These are phyloP conservation scores for Imbricaverruca yamaguchii DNA, from an alignment of 2,888 invertebrate genomes.

Conservation along the genomic window DNA sequence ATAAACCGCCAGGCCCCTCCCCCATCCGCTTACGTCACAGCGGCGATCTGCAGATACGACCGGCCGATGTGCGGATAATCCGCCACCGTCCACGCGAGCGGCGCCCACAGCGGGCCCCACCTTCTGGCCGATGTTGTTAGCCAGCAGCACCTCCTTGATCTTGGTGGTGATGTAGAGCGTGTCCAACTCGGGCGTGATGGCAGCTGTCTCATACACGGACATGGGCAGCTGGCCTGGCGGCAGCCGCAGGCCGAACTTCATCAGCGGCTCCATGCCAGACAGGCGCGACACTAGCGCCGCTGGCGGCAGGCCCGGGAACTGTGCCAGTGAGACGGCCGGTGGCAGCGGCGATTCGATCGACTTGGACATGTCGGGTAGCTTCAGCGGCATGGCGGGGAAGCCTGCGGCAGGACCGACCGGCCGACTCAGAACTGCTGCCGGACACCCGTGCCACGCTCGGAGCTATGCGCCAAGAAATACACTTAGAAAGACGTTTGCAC, in stretches of 20 bases:
- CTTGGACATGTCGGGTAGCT: conserved; percentile 32
- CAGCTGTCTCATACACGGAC: conserved; percentile 95
- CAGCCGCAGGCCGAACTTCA: conserved; percentile 21
- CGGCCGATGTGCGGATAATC: background rate
- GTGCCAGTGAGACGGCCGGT: conserved; percentile 32
- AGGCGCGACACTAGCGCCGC: conserved; percentile 34
- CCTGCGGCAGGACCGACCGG: conserved; percentile 23
- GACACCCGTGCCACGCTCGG: too few relatives aligned
- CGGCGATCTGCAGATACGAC: background rate
- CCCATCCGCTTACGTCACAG: background rate
- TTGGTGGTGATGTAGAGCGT: conserved; percentile 93
- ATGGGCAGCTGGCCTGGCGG: conserved; percentile 1
- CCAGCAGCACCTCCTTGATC: conserved; percentile 91
- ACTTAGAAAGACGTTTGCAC: background rate
- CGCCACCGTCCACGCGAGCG: background rate
- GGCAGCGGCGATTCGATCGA: conserved; percentile 33
- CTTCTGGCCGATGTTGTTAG: conserved; percentile 97
- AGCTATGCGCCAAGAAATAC: background rate
- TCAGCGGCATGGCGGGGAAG: conserved; percentile 31
- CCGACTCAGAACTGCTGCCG: too few relatives aligned
- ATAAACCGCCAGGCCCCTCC: background rate
- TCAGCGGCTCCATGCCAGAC: conserved; percentile 38
- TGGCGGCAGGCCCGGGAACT: conserved; percentile 34
- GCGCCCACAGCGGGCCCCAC: conserved; percentile 40
- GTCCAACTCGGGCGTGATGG: conserved; percentile 89